Evolutionary conservation across 2,113 vertebrate genomes (phyloP).

Genomic region (Ochotona curzoniae): DNA sequence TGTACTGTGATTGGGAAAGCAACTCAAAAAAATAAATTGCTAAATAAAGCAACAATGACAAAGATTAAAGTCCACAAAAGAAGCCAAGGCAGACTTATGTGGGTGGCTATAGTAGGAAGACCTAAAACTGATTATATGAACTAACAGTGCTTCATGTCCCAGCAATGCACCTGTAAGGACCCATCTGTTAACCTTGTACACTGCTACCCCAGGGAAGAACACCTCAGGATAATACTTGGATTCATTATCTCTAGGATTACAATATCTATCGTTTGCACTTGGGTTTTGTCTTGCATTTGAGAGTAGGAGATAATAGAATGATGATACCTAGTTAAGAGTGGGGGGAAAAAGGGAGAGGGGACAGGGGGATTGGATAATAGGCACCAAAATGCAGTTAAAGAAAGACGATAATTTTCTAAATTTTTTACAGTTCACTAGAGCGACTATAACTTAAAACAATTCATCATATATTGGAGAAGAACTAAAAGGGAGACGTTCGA

Average conservation of each 20-base stretch:
- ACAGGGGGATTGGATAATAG: no score
- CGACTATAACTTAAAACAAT: no score
- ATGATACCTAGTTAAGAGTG: no score
- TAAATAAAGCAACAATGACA: background rate
- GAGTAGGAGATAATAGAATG: no score
- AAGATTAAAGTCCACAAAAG: background rate
- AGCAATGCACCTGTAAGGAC: background rate
- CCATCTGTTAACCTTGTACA: background rate
- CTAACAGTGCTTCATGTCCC: background rate
- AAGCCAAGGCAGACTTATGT: background rate
- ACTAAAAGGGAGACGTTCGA: no score
- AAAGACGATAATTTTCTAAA: no score
- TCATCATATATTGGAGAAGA: no score
- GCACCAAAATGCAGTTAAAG: no score
- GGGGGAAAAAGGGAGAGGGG: no score
- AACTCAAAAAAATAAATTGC: background rate
- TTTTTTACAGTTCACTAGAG: no score
- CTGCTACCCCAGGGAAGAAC: background rate
- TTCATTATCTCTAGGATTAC: background rate
- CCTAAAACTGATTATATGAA: background rate
- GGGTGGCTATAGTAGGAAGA: background rate
- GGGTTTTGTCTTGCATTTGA: background rate
- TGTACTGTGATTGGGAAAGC: background rate
- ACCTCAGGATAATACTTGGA: background rate
- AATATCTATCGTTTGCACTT: background rate